A percentile compares a stretch with the other conserved stretches of the same genome.
These are phyloP conservation scores for Gambelia wislizenii DNA, from an alignment of 2,797 vertebrate species.

Conservation along the genomic window DNA sequence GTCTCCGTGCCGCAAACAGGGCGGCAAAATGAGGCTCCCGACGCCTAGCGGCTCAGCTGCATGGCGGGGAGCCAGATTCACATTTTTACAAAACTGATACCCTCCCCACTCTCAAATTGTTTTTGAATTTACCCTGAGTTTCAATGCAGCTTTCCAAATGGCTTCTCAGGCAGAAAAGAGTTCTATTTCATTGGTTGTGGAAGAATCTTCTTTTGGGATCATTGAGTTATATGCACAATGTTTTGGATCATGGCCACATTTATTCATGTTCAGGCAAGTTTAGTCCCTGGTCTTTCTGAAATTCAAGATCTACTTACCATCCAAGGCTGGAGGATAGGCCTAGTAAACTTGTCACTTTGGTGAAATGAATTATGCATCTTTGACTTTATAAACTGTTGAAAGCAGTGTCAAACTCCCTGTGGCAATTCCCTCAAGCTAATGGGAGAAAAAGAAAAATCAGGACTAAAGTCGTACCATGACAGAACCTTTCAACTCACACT, in stretches of 20 bases:
- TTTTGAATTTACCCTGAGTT: too few species aligned
- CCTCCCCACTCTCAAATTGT: too few species aligned
- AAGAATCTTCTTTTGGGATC: neutral
- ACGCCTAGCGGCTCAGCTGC: too few species aligned
- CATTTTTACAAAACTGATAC: too few species aligned
- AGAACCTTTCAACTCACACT: constrained; percentile 21
- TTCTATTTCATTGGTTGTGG: neutral
- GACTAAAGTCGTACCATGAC: constrained; percentile 20
- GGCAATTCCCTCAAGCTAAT: neutral
- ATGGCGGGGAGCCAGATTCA: too few species aligned
- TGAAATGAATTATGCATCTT: constrained; percentile 68
- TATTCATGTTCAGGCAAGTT: neutral
- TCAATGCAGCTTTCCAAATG: neutral
- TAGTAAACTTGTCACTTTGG: constrained; percentile 65
- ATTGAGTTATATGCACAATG: neutral
- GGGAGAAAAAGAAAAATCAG: constrained; percentile 9
- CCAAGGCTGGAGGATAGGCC: constrained; percentile 60
- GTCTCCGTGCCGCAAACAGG: too few species aligned
- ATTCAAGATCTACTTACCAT: constrained; percentile 46
- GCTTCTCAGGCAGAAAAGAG: neutral
- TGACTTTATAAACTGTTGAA: constrained; percentile 29
- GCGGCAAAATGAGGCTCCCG: too few species aligned
- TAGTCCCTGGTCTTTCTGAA: constrained; percentile 24
- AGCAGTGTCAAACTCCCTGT: constrained; percentile 43
- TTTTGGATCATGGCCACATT: neutral